phyloP scores from a whole-genome alignment of 2,888 invertebrate genomes.

The Drosophila cognata region DNA sequence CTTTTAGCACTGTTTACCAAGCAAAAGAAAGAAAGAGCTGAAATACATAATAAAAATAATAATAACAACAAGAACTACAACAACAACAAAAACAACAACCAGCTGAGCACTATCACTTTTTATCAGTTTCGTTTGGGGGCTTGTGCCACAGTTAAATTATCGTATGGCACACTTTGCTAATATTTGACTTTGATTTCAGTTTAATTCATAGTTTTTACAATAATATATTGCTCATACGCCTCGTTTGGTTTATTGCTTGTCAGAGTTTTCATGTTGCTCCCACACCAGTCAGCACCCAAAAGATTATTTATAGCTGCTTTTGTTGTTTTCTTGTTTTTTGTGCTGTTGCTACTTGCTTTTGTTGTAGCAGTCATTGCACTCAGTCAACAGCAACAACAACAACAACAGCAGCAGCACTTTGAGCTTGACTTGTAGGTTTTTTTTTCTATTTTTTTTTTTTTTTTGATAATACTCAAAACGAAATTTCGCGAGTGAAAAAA shows the following conservation, averaged over 20 bases:
- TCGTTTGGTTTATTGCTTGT: conserved; percentile 5
- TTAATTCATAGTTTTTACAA: conserved; percentile 14
- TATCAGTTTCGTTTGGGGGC: conserved; percentile 32
- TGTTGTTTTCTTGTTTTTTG: conserved; percentile 36
- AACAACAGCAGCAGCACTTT: conserved; percentile 33
- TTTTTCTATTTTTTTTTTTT: neutral
- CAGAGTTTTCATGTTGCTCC: conserved; percentile 3
- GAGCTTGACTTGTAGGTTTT: conserved; percentile 45
- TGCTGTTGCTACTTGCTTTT: conserved; percentile 27
- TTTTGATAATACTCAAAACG: conserved; percentile 65
- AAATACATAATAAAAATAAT: conserved; percentile 43
- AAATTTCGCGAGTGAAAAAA: conserved; percentile 62
- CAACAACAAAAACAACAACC: conserved; percentile 3
- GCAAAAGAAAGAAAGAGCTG: conserved; percentile 35
- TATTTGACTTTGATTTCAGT: conserved; percentile 18
- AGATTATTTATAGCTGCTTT: conserved; percentile 36
- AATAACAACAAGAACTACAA: conserved; percentile 11
- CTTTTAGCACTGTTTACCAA: conserved; percentile 43
- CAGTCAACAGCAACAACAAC: conserved; percentile 37
- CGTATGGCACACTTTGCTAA: conserved; percentile 45
- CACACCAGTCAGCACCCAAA: conserved; percentile 26
- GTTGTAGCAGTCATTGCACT: conserved; percentile 74
- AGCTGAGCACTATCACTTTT: conserved; percentile 64
- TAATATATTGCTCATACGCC: conserved; percentile 43
- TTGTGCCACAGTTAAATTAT: conserved; percentile 23